phyloP scores from a whole-genome alignment of 1,140 invertebrate genomes.

The Euschistus heros region DNA sequence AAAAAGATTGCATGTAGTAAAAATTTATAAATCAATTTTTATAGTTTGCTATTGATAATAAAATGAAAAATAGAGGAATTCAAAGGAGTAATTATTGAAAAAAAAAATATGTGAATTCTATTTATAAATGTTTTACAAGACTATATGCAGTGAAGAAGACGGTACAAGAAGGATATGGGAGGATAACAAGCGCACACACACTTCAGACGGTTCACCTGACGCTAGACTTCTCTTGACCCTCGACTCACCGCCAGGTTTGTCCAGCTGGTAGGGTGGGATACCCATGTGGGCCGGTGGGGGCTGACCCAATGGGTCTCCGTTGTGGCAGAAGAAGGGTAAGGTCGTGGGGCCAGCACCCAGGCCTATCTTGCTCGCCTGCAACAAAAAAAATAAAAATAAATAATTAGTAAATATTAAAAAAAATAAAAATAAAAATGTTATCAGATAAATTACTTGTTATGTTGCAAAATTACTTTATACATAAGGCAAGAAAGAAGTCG shows the following conservation, averaged over 20 bases:
- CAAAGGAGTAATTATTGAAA: too few species aligned
- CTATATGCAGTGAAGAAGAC: too few species aligned
- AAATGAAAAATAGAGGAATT: too few species aligned
- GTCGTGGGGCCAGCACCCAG: conserved; percentile 53
- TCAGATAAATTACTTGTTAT: too few species aligned
- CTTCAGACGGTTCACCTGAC: not conserved
- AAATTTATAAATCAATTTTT: too few species aligned
- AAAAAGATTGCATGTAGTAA: too few species aligned
- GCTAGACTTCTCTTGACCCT: conserved; percentile 20
- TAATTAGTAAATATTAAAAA: not conserved
- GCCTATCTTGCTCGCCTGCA: conserved; percentile 84
- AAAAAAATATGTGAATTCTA: too few species aligned
- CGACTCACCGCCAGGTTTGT: conserved; percentile 61
- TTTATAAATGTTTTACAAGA: too few species aligned
- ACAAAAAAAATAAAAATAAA: conserved; percentile 39
- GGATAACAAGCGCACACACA: not conserved
- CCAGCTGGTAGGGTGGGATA: conserved; percentile 84
- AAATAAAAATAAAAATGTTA: not conserved
- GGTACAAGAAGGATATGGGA: not conserved
- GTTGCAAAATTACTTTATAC: too few species aligned
- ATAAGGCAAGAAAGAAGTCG: too few species aligned
- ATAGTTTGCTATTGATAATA: too few species aligned
- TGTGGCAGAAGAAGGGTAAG: conserved; percentile 82
- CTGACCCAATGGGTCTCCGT: conserved; percentile 69
- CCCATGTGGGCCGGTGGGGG: conserved; percentile 96